Evolutionary conservation across 1,140 invertebrate species (phyloP).

Genomic region (Charaxes varanes): DNA sequence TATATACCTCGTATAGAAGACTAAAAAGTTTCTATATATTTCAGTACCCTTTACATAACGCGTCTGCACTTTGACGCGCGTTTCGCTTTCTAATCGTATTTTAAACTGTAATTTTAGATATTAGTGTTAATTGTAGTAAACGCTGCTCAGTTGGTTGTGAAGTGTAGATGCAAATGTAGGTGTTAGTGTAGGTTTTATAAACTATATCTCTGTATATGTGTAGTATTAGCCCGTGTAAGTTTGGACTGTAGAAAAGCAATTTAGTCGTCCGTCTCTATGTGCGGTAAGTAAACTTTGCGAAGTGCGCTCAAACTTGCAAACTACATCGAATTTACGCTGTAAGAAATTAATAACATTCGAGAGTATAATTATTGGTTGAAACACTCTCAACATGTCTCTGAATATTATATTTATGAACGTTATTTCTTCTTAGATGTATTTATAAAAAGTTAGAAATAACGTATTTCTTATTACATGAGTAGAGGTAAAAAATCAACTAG

Average conservation of each 20-base stretch:
- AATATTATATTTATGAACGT: too few species aligned
- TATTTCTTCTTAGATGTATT: too few species aligned
- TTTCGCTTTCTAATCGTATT: constrained; percentile 7
- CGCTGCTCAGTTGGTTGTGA: constrained; percentile 37
- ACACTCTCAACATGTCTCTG: too few species aligned
- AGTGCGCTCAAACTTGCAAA: constrained; percentile 4
- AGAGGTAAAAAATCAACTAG: too few species aligned
- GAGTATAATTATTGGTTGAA: too few species aligned
- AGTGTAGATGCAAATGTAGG: constrained; percentile 27
- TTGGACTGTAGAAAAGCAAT: constrained; percentile 13
- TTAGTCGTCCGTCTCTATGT: constrained; percentile 5
- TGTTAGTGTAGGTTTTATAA: constrained; percentile 25
- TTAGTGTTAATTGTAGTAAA: constrained; percentile 13
- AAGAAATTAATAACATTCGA: too few species aligned
- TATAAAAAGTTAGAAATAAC: too few species aligned
- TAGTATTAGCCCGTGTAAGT: constrained; percentile 17
- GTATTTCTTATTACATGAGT: too few species aligned
- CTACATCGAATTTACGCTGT: constrained; percentile 5
- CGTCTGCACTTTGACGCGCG: neutral
- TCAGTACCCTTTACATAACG: neutral
- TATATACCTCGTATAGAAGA: constrained; percentile 10
- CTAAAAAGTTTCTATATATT: constrained; percentile 7
- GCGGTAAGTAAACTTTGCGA: constrained; percentile 17
- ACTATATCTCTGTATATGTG: constrained; percentile 18
- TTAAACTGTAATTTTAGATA: constrained; percentile 16